phyloP scores from a whole-genome alignment of 53 echinoderm and acorn worm genomes.

The Echinometra lucunter region DNA sequence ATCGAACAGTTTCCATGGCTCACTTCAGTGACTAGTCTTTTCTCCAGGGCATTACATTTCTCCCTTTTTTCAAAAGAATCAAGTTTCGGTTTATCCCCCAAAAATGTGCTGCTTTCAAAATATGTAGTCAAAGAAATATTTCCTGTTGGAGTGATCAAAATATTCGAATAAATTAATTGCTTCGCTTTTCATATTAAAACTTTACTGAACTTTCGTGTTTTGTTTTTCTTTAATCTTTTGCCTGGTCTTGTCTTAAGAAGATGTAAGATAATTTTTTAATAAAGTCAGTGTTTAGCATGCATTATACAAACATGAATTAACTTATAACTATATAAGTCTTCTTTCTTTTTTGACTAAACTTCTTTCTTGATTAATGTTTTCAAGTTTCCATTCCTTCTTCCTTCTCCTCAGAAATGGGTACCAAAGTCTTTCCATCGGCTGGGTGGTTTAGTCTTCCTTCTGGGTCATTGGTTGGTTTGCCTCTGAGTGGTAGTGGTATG shows the following conservation, averaged over 20 bases:
- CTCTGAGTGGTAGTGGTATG: not conserved
- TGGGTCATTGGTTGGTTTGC: not conserved
- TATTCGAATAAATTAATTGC: not conserved
- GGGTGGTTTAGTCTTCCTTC: conserved; percentile 35
- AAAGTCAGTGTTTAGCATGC: not conserved
- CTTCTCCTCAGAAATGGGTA: conserved; percentile 12
- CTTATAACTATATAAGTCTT: conserved; percentile 31
- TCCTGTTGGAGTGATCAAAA: not conserved
- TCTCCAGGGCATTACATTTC: not conserved
- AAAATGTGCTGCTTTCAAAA: not conserved
- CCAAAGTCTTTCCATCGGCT: not conserved
- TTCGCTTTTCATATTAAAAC: conserved; percentile 15
- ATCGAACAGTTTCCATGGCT: not conserved
- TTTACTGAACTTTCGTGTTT: not conserved
- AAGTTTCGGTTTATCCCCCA: not conserved
- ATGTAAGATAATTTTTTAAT: not conserved
- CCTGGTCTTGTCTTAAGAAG: not conserved
- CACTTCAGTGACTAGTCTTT: not conserved
- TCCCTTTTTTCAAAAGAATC: conserved; percentile 43
- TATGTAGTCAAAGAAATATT: not conserved
- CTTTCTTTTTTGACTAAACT: not conserved
- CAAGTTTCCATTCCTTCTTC: conserved; percentile 5
- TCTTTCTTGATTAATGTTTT: not conserved
- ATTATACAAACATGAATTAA: conserved; percentile 36
- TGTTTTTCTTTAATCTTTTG: not conserved